Base-by-base conservation (phyloP, 2,113 vertebrate species). In the Nibea coibor region DNA sequence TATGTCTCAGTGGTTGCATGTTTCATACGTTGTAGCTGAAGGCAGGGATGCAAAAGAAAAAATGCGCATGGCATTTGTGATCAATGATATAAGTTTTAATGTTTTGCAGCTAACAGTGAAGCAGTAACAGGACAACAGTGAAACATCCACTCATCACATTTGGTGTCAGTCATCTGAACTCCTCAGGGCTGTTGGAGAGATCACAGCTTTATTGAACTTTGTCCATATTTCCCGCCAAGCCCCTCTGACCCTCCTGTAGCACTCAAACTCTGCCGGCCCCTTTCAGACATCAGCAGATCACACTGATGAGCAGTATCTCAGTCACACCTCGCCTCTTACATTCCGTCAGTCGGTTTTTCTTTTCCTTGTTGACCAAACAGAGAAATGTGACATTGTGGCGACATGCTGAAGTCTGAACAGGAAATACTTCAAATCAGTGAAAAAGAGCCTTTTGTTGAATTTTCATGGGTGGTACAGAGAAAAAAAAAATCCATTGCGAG, bases 101-200 rank as follows among this genome's bases (percentile, higher is more conserved):
- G 80, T 80, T 87, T 89, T 81, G 78, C 75, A 86, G 77, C 81
- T 62, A 83, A 89, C 88, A 91, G 87, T 89, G 84, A 91, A 92
- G 87, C 86, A 90, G 73, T 79, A 87, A 85, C 78, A 92, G 77
- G 83, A 89, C 68, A 81, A 88, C 82, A 84, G 83, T 81, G 78
- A 90, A 83, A 88, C 78, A 75, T 59, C 70, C 74, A 59, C 76
- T 71, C 72, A 15, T 72, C 51, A 47, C 72, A 35, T 81, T 59
- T 78, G 50, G 79, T 67, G 69, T 67, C 72, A 35, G 1, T 73
- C 16, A 1, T 62, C 64, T 35, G 48, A 69, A 51, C 51, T 24
- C 5, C 14, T 14, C 16, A 0, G 65, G 71, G 54, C 43, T 39
- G n/a, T 51, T 26, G 69, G 65, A 63, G 80, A 83, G 24, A 65